Evolutionary conservation across 1,140 invertebrate species (phyloP).

Genomic region (Micrasema minimum): DNA sequence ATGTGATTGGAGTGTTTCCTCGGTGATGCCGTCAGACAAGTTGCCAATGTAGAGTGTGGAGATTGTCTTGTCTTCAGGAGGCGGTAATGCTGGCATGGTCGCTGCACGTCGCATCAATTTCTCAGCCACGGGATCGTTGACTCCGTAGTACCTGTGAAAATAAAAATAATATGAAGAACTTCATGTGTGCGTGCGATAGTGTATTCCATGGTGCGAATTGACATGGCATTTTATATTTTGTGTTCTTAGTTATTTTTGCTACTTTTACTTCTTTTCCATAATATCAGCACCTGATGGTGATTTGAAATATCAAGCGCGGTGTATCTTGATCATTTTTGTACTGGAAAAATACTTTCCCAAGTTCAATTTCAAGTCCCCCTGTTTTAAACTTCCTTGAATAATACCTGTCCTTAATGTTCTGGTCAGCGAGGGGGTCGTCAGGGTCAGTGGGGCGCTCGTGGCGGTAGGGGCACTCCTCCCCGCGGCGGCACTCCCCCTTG

Average conservation of each 20-base stretch:
- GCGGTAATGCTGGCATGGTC: constrained; percentile 92
- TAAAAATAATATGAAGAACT: constrained; percentile 9
- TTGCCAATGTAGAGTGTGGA: constrained; percentile 98
- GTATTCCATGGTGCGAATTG: neutral
- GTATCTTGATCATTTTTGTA: too few species aligned
- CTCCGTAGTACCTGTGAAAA: constrained; percentile 95
- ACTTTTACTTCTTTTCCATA: too few species aligned
- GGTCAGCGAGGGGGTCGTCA: constrained; percentile 98
- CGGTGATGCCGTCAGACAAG: constrained; percentile 87
- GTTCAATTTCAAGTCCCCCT: neutral
- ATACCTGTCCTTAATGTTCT: constrained; percentile 96
- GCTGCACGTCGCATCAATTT: constrained; percentile 94
- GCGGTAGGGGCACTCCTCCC: constrained; percentile 99
- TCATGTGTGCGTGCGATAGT: neutral
- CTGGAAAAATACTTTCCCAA: too few species aligned
- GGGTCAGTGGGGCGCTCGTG: constrained; percentile 99
- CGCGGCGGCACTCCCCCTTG: constrained; percentile 98
- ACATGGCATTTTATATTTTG: neutral
- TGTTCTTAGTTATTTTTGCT: too few species aligned
- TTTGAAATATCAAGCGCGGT: too few species aligned
- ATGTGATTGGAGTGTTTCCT: constrained; percentile 83
- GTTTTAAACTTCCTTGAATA: neutral
- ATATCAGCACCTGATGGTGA: too few species aligned
- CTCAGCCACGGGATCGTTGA: constrained; percentile 98
- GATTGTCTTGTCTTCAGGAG: constrained; percentile 95